These are phyloP conservation scores for Diuraphis noxia DNA, from an alignment of 1,140 invertebrate species.

Conservation along the genomic window DNA sequence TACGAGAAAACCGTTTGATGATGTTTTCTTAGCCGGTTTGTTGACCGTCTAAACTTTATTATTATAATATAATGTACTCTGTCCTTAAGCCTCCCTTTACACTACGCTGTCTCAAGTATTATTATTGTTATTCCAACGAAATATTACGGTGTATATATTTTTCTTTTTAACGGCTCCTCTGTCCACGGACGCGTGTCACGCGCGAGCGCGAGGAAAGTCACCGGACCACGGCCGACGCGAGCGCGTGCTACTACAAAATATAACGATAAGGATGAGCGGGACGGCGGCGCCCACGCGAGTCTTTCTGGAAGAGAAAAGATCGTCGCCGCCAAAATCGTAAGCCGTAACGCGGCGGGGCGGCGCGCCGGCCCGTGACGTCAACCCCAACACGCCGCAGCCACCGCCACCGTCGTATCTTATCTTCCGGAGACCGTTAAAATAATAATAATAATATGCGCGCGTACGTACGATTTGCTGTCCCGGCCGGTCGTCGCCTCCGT, in stretches of 20 bases:
- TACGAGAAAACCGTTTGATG: not conserved
- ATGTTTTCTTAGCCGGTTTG: not conserved
- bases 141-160: not conserved
- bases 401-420: constrained; percentile 25
- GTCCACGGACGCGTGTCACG: constrained; percentile 42
- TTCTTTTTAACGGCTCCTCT: constrained; percentile 35
- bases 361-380: constrained; percentile 45
- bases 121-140: not conserved
- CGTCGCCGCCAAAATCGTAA: constrained; percentile 2
- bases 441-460: constrained; percentile 11
- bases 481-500: not conserved
- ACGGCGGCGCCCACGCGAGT: constrained; percentile 36
- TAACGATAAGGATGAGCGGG: not conserved
- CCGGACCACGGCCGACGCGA: not conserved
- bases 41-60: not conserved
- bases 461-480: not conserved
- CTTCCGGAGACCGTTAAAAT: constrained; percentile 53
- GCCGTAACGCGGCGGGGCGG: constrained; percentile 13
- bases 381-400: constrained; percentile 6
- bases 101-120: not conserved
- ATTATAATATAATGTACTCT: not conserved
- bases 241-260: not conserved
- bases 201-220: constrained; percentile 34
- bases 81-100: not conserved
- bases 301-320: not conserved